A percentile compares a stretch with the other conserved stretches of the same genome.
These are phyloP conservation scores for Channa striata DNA, from an alignment of 2,797 vertebrate species.

Conservation along the genomic window DNA sequence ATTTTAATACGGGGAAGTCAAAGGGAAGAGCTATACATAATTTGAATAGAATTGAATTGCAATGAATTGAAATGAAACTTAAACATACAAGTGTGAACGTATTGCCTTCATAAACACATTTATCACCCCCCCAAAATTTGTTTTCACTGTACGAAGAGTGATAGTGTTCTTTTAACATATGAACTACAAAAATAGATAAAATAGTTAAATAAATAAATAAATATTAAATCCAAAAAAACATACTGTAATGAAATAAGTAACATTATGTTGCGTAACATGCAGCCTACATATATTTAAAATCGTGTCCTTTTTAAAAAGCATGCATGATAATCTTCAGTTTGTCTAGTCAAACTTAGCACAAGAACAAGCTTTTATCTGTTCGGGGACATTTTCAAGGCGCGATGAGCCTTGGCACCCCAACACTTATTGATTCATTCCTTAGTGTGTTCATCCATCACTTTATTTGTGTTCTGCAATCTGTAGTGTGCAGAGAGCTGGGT, in stretches of 20 bases:
- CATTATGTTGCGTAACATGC: too few species aligned
- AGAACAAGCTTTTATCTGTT: not conserved
- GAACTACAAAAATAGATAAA: too few species aligned
- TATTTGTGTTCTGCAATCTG: not conserved
- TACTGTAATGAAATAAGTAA: not conserved
- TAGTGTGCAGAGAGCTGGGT: not conserved
- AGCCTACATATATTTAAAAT: constrained; percentile 6
- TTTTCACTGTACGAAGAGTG: too few species aligned
- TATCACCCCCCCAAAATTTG: too few species aligned
- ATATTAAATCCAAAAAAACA: too few species aligned
- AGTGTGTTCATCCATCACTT: constrained; percentile 7
- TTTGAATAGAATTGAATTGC: too few species aligned
- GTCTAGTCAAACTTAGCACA: not conserved
- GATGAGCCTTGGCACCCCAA: not conserved
- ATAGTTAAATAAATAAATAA: too few species aligned
- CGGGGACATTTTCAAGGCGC: not conserved
- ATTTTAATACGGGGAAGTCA: too few species aligned
- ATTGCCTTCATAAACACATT: not conserved
- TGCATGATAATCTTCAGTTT: not conserved
- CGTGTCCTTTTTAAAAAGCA: too few species aligned
- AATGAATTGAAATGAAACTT: too few species aligned
- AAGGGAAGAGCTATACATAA: too few species aligned
- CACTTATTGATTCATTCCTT: not conserved
- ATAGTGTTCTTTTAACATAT: too few species aligned
- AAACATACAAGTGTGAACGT: not conserved